phyloP scores from a whole-genome alignment of 2,888 invertebrate genomes.

The Agrenia bidenticulata region DNA sequence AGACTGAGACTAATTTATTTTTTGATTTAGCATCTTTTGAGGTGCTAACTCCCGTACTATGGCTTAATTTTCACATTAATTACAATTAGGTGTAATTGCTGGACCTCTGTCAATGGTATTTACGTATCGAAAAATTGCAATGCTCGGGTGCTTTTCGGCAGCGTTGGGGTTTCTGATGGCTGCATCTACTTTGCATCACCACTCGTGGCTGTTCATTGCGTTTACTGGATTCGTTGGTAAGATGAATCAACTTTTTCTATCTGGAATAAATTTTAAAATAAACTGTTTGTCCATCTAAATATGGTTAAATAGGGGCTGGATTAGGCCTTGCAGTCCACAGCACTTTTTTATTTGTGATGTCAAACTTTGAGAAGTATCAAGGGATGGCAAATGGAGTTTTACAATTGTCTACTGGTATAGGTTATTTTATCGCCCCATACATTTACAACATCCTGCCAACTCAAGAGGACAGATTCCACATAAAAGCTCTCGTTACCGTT shows the following conservation, averaged over 20 bases:
- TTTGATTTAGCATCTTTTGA: no score
- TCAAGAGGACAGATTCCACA: slow-evolving; percentile 40
- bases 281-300: background rate
- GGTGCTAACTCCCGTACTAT: no score
- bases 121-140: slow-evolving; percentile 27
- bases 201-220: slow-evolving; percentile 40
- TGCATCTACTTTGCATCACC: slow-evolving; percentile 23
- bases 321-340: slow-evolving; percentile 47
- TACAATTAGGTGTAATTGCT: background rate
- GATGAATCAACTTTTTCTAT: slow-evolving; percentile 3
- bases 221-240: slow-evolving; percentile 45
- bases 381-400: slow-evolving; percentile 48
- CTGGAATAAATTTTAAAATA: background rate
- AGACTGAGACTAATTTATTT: no score
- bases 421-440: slow-evolving; percentile 45
- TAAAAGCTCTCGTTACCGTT: slow-evolving; percentile 43
- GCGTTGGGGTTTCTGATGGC: slow-evolving; percentile 44
- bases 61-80: background rate
- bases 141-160: slow-evolving; percentile 38
- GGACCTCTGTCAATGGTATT: slow-evolving; percentile 20
- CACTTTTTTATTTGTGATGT: slow-evolving; percentile 46
- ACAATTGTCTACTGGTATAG: slow-evolving; percentile 40
- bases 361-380: slow-evolving; percentile 40
- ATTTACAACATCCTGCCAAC: slow-evolving; percentile 33
- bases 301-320: slow-evolving; percentile 50